Base-by-base conservation (phyloP, 1,140 invertebrate species). In the Bombus waltoni region DNA sequence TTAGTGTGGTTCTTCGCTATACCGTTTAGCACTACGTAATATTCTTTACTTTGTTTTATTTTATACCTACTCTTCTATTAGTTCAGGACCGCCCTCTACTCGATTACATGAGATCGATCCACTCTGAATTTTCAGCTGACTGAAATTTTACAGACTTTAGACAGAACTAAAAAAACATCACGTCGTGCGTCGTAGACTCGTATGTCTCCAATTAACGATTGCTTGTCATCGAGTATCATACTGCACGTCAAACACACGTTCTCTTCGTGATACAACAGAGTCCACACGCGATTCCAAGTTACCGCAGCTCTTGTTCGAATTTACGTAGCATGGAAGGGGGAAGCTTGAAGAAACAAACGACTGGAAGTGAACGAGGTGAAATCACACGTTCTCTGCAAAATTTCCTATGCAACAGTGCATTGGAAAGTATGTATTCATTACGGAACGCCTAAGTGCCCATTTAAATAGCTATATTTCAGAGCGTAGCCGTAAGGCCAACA, bases 401-500 rank as follows among this genome's bases (percentile, higher is more conserved):
- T 68, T 76, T 18, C 15, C 9, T 18, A 47, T 66, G 57, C 68
- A 78, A 44, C 82, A 68, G 25, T 65, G 77, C 57, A 85, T 68
- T 80, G 47, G 65, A 89, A 90, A 87, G 88, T 91, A 86, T 62
- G 83, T 85, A 86, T 92, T 89, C 82, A 89, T 92, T 91, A 88
- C 87, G 72, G 85, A 90, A 88, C 35, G 66, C 74, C 86, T 89
- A 90, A 93, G 89, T 91, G 88, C 88, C 89, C 87, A 91, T 93
- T 93, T 93, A 92, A 93, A 93, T 91, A 91, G 89, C 90, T 90
- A 93, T 93, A 93, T 93, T 92, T 93, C 81, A 93, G 90, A 87
- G 87, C 90, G 88, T 87, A 89, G 90, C 90, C 90, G 88, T 91
- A 90, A 94, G 93, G 91, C 92, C 92, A 93, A 93, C 91, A 92